Conservation (phyloP, 2,113 vertebrate species). For the Fulmarus glacialis region DNA sequence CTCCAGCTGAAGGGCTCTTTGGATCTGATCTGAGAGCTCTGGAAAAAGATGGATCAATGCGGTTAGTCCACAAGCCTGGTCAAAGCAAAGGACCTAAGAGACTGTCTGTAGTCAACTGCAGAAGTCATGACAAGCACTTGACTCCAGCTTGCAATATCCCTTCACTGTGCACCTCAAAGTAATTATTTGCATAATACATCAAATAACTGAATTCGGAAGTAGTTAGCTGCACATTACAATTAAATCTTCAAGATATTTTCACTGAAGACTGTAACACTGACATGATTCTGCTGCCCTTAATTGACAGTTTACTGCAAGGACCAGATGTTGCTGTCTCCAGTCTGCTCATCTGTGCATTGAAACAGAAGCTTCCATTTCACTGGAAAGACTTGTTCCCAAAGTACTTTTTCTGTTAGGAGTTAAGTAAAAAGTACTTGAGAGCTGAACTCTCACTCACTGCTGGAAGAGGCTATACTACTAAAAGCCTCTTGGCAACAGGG, state of each 20-base stretch:
- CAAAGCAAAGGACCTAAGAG: not conserved
- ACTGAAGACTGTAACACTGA: not conserved
- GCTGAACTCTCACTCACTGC: not conserved
- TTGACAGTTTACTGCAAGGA: not conserved
- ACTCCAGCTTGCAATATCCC: not conserved
- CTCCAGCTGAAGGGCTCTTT: slow-evolving; percentile 86
- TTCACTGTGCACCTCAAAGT: not conserved
- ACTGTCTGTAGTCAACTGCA: not conserved
- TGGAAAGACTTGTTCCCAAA: not conserved
- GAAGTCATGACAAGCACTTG: not conserved
- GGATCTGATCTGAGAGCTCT: slow-evolving; percentile 94
- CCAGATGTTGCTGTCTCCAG: not conserved
- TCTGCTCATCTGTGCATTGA: not conserved
- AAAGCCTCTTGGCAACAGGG: not conserved
- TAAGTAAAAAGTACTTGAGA: not conserved
- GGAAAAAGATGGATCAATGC: not conserved
- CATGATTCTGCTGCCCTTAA: not conserved
- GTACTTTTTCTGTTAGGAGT: not conserved
- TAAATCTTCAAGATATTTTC: not conserved
- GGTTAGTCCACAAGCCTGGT: not conserved
- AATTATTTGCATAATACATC: not conserved
- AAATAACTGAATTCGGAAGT: not conserved
- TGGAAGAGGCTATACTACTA: not conserved
- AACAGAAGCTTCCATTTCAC: not conserved
- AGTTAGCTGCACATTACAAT: not conserved